A percentile compares a stretch with the other conserved stretches of the same genome.
Conservation (phyloP, 1,140 invertebrate species). For the Venturia canescens region DNA sequence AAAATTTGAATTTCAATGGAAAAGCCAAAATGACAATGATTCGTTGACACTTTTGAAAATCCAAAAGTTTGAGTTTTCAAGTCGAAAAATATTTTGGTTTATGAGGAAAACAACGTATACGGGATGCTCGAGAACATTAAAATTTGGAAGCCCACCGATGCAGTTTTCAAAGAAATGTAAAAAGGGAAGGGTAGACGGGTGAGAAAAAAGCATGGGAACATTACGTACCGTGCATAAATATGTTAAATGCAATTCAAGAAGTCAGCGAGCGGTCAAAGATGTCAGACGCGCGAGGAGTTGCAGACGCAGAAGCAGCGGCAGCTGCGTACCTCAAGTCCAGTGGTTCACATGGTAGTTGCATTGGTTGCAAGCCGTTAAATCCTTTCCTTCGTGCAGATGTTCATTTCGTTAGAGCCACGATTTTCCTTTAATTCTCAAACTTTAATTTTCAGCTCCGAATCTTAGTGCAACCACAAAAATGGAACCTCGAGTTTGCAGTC, state of each 20-base stretch:
- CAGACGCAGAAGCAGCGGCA: conserved; percentile 53
- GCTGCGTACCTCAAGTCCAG: conserved; percentile 59
- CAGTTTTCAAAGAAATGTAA: conserved; percentile 25
- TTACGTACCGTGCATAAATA: conserved; percentile 66
- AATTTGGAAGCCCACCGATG: conserved; percentile 1
- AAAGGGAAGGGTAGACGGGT: conserved; percentile 45
- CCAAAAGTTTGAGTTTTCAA: not conserved
- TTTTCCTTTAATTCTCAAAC: too few species aligned
- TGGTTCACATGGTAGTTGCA: conserved; percentile 60
- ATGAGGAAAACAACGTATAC: not conserved
- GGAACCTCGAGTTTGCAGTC: too few species aligned
- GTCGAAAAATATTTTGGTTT: not conserved
- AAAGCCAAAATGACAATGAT: too few species aligned
- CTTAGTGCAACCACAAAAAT: too few species aligned
- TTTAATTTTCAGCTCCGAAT: too few species aligned
- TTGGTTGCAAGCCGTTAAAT: conserved; percentile 4
- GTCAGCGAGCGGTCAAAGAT: conserved; percentile 62
- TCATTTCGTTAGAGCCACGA: too few species aligned
- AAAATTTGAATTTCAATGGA: not conserved
- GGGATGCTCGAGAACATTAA: not conserved
- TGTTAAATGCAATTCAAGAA: conserved; percentile 62
- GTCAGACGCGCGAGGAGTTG: conserved; percentile 41
- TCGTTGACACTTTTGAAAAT: not conserved
- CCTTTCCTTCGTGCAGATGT: not conserved
- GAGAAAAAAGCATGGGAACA: conserved; percentile 49